Conservation (phyloP, 2,888 invertebrate genomes). For the Liposcelis brunnea region DNA sequence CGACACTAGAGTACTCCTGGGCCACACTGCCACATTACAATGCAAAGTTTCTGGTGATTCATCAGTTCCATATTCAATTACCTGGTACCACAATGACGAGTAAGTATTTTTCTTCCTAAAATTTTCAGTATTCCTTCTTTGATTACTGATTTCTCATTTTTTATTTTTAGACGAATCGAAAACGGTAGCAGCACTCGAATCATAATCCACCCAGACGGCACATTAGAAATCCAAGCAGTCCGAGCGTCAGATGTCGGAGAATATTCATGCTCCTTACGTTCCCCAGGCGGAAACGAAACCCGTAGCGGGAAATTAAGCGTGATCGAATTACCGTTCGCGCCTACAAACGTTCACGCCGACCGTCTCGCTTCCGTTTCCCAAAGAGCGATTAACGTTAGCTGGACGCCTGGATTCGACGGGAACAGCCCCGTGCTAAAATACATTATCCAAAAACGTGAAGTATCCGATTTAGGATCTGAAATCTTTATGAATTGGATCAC, state of each 20-base stretch:
- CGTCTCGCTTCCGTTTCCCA: constrained; percentile 45
- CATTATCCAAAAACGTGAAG: constrained; percentile 77
- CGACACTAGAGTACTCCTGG: constrained; percentile 77
- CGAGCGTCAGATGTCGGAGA: constrained; percentile 84
- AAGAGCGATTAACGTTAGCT: constrained; percentile 74
- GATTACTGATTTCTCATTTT: constrained; percentile 8
- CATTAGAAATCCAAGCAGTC: constrained; percentile 72
- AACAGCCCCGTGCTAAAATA: constrained; percentile 88
- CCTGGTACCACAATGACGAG: constrained; percentile 79
- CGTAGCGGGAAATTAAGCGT: constrained; percentile 68
- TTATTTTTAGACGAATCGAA: constrained; percentile 31
- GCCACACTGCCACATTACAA: constrained; percentile 81
- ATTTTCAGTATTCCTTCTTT: neutral
- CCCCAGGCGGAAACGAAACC: constrained; percentile 85
- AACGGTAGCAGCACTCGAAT: constrained; percentile 50
- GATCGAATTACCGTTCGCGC: constrained; percentile 89
- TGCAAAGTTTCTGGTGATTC: constrained; percentile 90
- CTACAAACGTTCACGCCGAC: constrained; percentile 66
- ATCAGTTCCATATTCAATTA: constrained; percentile 65
- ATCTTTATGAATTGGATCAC: constrained; percentile 77
- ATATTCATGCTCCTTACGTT: constrained; percentile 80
- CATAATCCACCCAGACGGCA: constrained; percentile 62
- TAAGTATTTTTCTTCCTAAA: constrained; percentile 31
- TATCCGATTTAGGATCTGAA: constrained; percentile 67
- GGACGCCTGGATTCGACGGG: constrained; percentile 94